Conservation (phyloP, 2,113 vertebrate species). For the Dasyprocta punctata region DNA sequence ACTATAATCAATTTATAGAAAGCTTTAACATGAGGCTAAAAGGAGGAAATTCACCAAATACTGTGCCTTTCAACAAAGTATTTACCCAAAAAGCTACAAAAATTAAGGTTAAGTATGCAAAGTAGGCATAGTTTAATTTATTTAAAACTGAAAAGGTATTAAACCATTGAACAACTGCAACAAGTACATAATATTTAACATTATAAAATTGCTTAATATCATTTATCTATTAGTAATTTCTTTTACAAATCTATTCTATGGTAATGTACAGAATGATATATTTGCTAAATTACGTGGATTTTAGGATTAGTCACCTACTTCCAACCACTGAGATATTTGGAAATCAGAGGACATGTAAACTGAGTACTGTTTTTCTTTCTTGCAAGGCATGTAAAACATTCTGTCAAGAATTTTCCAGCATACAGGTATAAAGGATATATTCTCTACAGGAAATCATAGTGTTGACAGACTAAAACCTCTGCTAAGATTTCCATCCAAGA, state of each 20-base stretch:
- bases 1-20: neutral
- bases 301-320: neutral
- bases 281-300: neutral
- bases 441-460: conserved; percentile 69
- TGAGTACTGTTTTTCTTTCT: conserved; percentile 67
- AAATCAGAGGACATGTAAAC: neutral
- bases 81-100: conserved; percentile 18
- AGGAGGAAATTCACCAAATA: no score
- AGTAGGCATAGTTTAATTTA: neutral
- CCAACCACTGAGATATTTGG: neutral
- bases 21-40: neutral
- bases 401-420: conserved; percentile 63
- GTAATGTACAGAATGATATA: neutral
- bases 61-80: conserved; percentile 14
- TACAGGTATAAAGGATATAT: conserved; percentile 59
- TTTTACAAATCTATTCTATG: neutral
- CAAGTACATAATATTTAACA: neutral
- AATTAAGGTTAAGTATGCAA: neutral
- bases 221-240: neutral
- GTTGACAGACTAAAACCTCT: conserved; percentile 39
- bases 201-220: conserved; percentile 3
- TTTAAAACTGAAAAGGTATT: conserved; percentile 16
- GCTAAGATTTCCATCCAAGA: conserved; percentile 29
- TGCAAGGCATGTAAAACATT: conserved; percentile 59
- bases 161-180: neutral